Conservation (phyloP, 2,888 invertebrate species). For the Philaethria dido region DNA sequence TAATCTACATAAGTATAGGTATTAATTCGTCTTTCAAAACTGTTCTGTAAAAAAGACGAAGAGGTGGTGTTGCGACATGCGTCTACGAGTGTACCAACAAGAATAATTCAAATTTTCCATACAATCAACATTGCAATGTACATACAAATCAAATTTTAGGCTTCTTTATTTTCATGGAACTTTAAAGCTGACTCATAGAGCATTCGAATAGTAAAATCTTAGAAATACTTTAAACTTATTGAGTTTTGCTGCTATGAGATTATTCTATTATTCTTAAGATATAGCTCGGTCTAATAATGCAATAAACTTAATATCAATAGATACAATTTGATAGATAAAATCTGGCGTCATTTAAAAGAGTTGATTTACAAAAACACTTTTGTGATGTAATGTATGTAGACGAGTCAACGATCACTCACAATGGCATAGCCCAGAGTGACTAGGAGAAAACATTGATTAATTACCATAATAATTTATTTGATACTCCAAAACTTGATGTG, state of each 20-base stretch:
- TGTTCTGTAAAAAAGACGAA: constrained; percentile 71
- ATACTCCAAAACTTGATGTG: constrained; percentile 81
- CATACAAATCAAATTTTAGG: background rate
- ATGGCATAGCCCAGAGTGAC: constrained; percentile 75
- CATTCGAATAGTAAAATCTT: background rate
- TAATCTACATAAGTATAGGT: constrained; percentile 83
- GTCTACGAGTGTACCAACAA: constrained; percentile 41
- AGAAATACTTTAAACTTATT: constrained; percentile 27
- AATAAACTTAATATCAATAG: constrained; percentile 42
- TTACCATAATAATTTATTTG: constrained; percentile 84
- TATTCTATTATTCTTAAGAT: constrained; percentile 35
- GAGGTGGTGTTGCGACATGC: constrained; percentile 68
- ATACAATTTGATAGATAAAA: constrained; percentile 50
- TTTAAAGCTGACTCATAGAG: background rate
- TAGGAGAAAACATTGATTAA: constrained; percentile 84
- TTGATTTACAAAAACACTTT: constrained; percentile 71
- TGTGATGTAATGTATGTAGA: constrained; percentile 68
- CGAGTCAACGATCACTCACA: constrained; percentile 80
- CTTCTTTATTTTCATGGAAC: background rate
- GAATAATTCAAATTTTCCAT: constrained; percentile 68
- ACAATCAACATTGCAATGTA: constrained; percentile 50
- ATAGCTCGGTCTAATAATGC: constrained; percentile 39
- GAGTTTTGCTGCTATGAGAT: constrained; percentile 27
- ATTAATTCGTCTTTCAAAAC: constrained; percentile 82
- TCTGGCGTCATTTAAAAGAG: constrained; percentile 54